phyloP scores from a whole-genome alignment of 2,113 vertebrate species.

The Amphiprion ocellaris region DNA sequence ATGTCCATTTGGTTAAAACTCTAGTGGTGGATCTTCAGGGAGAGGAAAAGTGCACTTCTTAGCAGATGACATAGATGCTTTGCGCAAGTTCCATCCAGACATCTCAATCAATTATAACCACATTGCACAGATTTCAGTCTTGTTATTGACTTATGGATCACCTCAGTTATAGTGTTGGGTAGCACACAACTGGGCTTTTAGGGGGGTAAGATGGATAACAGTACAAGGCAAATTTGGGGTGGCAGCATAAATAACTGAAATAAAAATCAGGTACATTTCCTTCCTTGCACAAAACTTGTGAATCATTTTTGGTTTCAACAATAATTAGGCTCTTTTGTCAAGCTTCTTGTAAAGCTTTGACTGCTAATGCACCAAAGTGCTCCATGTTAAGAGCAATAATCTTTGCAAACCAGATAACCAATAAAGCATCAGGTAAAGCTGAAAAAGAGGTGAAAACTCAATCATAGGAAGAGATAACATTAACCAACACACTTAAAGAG shows the following conservation, averaged over 20 bases:
- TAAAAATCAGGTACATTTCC: slow-evolving; percentile 60
- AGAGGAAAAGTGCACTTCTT: slow-evolving; percentile 88
- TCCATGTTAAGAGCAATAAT: slow-evolving; percentile 90
- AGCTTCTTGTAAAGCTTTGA: slow-evolving; percentile 76
- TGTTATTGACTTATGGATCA: slow-evolving; percentile 88
- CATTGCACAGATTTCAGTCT: slow-evolving; percentile 89
- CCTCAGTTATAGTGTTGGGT: slow-evolving; percentile 83
- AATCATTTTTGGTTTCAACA: slow-evolving; percentile 62
- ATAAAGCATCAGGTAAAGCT: slow-evolving; percentile 95
- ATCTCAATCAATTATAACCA: slow-evolving; percentile 92
- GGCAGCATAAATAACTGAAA: slow-evolving; percentile 67
- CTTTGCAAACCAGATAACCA: slow-evolving; percentile 98
- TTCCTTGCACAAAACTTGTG: slow-evolving; percentile 59
- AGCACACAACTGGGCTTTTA: slow-evolving; percentile 83
- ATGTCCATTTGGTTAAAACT: slow-evolving; percentile 85
- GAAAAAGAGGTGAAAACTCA: slow-evolving; percentile 98
- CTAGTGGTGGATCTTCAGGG: slow-evolving; percentile 84
- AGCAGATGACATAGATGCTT: slow-evolving; percentile 87
- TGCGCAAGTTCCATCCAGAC: slow-evolving; percentile 87
- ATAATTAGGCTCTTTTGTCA: slow-evolving; percentile 73
- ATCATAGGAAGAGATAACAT: slow-evolving; percentile 94
- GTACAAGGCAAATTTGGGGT: slow-evolving; percentile 66
- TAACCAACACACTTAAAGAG: slow-evolving; percentile 85
- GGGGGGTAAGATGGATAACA: slow-evolving; percentile 72
- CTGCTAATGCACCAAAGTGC: slow-evolving; percentile 85